Percentiles rank a stretch among this genome's conserved stretches.
Conservation (phyloP, 2,888 invertebrate species). For the Eilema caniola region DNA sequence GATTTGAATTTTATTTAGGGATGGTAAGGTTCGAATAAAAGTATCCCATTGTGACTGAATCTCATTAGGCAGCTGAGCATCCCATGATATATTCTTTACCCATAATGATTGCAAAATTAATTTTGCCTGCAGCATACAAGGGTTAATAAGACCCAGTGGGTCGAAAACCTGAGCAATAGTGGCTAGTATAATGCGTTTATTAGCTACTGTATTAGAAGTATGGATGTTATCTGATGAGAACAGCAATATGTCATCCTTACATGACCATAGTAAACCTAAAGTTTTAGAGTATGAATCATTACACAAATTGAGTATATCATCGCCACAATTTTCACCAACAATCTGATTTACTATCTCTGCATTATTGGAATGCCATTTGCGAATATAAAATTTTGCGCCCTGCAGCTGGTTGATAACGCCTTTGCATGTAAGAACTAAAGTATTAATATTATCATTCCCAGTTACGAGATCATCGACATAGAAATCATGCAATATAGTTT, state of each 20-base stretch:
- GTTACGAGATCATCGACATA: not conserved
- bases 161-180: conserved; percentile 1
- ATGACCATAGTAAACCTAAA: not conserved
- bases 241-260: not conserved
- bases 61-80: not conserved
- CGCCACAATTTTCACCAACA: not conserved
- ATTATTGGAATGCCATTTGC: not conserved
- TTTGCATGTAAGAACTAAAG: not conserved
- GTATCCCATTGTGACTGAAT: not conserved
- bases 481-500: not conserved
- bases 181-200: not conserved
- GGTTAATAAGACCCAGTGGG: not conserved
- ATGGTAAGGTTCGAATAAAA: not conserved
- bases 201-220: not conserved
- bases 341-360: not conserved
- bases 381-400: not conserved
- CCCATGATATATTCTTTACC: not conserved
- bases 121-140: not conserved
- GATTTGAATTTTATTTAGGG: not conserved
- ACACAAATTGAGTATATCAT: not conserved
- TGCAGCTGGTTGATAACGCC: not conserved
- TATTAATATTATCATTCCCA: not conserved
- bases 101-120: not conserved
- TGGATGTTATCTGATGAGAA: not conserved
- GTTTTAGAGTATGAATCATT: not conserved